Evolutionary conservation across 35 echinoderm and acorn worm genomes (phyloP), one percentile per base, ranked within the genome.

Genomic region (Patiria miniata): DNA sequence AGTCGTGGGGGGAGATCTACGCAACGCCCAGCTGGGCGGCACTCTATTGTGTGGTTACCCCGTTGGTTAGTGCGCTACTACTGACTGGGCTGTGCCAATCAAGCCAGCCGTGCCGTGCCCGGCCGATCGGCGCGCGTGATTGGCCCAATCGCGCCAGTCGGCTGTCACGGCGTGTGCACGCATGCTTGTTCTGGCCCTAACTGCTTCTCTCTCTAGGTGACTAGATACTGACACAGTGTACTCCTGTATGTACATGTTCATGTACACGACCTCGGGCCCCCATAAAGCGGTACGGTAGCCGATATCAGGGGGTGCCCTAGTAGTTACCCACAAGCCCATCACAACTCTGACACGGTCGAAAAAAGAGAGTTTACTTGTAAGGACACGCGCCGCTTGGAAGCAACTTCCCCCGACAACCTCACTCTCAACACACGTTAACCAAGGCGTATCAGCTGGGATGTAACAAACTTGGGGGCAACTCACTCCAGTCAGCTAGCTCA

Each of bases 321-420:
- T 73, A 73, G 26, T 34, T 22, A 26, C 58, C 42, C 4, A 4
- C 4, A 47, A 4, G 4, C 65, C 34, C 65, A 23, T 73, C 65
- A 73, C 29, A 73, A 73, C 65, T 73, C 21, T 34, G 65, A 73
- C 65, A 73, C 65, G 65, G 65, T 30, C 65, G 2, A 28, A 73
- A 73, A 73, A n/a, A n/a, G 19, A 73, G 65, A 73, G 65, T 73
- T 73, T 73, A 73, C 65, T 73, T 73, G 65, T 73, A 73, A 10
- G n/a, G 65, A 73, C 65, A 73, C 65, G 65, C 65, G 65, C 65
- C 34, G 65, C 65, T 73, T 6, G 65, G 65, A 73, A 73, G 65
- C 65, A 73, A 73, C 65, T 73, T 73, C 29, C 65, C 26, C 26
- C 65, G 34, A 73, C 65, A 14, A 34, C 65, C 4, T 6, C 4